Evolutionary conservation across 2,113 vertebrate species (phyloP).

Genomic region (Meleagris gallopavo): DNA sequence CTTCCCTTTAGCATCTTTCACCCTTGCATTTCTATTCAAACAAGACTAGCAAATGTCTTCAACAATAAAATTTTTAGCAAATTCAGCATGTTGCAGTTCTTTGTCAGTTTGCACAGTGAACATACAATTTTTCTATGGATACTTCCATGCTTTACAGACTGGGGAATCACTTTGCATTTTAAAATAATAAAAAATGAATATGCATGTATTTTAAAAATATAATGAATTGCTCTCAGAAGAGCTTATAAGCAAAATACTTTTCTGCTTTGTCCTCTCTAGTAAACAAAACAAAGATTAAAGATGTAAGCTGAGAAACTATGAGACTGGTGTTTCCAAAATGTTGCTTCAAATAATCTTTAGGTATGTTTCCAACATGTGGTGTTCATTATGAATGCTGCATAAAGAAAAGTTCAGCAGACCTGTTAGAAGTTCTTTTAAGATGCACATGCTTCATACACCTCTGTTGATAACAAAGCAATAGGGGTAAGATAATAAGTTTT

Average conservation of each 20-base stretch:
- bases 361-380: neutral
- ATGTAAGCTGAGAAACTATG: neutral
- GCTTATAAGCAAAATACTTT: neutral
- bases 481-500: neutral
- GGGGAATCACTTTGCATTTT: neutral
- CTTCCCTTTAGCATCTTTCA: neutral
- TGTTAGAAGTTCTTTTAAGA: neutral
- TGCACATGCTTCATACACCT: neutral
- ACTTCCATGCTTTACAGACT: neutral
- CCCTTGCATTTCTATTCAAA: neutral
- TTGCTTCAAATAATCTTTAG: neutral
- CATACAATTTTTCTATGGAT: neutral
- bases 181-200: conserved; percentile 10
- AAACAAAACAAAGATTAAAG: neutral
- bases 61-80: neutral
- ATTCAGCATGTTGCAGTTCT: neutral
- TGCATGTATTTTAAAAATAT: neutral
- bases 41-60: neutral
- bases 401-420: neutral
- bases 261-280: neutral
- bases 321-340: neutral
- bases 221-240: neutral
- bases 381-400: neutral
- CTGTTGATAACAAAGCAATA: neutral
- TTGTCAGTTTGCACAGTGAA: neutral